Evolutionary conservation across 2,113 vertebrate species (phyloP).

Genomic region (Cisticola juncidis): DNA sequence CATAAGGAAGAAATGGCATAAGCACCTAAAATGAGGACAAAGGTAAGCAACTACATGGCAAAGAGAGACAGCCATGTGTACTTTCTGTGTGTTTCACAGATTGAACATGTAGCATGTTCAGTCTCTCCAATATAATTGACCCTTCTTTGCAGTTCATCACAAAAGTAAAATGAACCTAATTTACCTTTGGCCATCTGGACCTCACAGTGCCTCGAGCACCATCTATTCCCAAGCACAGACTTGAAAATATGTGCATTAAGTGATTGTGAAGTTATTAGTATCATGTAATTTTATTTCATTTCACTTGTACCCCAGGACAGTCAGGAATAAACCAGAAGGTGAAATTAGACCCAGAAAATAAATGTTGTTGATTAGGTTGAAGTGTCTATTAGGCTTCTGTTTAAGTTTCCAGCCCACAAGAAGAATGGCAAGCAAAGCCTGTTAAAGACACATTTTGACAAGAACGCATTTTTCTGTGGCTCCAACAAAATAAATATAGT

Average conservation of each 20-base stretch:
- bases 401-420: slow-evolving; percentile 2
- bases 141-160: neutral
- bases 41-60: neutral
- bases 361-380: neutral
- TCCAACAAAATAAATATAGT: slow-evolving; percentile 43
- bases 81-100: neutral
- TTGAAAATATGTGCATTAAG: neutral
- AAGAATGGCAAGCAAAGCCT: slow-evolving; percentile 17
- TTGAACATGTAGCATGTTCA: neutral
- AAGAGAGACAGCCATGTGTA: neutral
- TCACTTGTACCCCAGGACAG: neutral
- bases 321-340: neutral
- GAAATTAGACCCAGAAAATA: neutral
- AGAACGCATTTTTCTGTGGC: neutral
- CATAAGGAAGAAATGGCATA: neutral
- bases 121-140: neutral
- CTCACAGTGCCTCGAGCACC: neutral
- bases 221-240: neutral
- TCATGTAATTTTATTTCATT: neutral
- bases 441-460: slow-evolving; percentile 51
- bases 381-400: slow-evolving; percentile 22
- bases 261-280: neutral
- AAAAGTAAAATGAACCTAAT: neutral
- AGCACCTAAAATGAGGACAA: neutral
- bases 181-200: neutral